Evolutionary conservation across 2,888 invertebrate species (phyloP), one percentile per base, ranked within the genome.

Genomic region (Euzophera pinguis): DNA sequence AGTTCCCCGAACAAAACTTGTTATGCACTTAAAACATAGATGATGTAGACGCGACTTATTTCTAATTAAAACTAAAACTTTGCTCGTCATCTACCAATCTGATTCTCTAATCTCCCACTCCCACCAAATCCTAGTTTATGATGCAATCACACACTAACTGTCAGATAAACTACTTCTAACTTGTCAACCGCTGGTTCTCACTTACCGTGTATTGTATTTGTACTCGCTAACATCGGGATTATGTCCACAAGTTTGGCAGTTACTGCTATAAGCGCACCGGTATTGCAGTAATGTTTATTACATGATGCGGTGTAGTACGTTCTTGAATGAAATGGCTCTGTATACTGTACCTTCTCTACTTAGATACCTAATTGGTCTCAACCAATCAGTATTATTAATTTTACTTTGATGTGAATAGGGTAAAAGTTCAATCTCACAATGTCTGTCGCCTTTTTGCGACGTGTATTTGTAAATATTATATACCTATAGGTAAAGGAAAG

Each of bases 101-200:
- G 5, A 22, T 22, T 3, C 22, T 22, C 22, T 22, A 5, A 22
- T 22, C 22, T 22, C 22, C 22, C 22, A 22, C 22, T 22, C 22
- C 5, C 3, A 22, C 22, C 22, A 22, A 5, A 22, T 9, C 45
- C 32, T 45, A 41, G 41, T 41, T 45, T 45, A 45, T 12, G 42
- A 43, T 27, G 27, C 42, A 43, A 43, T 43, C 42, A 27, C 42
- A 54, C 62, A 63, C 45, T 16, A 17, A 22, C 16, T 41, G n/a
- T 17, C 41, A 32, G 72, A 77, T 70, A 71, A 75, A 79, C 73
- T 70, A 67, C 68, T 67, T 57, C 58, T 59, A 73, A 77, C 73
- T 76, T 73, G 68, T 72, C 69, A 70, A 66, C 65, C 62, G 63
- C 61, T 67, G 64, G 63, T 69, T 69, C 29, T 39, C 22, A 38